These are phyloP conservation scores for Electrophaes corylata DNA, from an alignment of 2,888 invertebrate genomes.

Conservation along the genomic window DNA sequence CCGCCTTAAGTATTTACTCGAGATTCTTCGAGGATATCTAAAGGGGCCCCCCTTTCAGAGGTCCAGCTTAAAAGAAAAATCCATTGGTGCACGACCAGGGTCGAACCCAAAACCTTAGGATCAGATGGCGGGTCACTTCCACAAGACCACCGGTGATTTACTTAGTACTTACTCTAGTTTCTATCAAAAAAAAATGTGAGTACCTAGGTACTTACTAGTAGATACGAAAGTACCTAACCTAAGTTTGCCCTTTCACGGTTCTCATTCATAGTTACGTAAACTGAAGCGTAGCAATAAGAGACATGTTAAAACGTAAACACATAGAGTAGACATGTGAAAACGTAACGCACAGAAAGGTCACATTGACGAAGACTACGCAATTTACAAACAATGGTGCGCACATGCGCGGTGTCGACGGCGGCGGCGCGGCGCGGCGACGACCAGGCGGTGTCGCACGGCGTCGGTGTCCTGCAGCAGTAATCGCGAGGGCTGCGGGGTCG, in stretches of 20 bases:
- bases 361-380: slow-evolving; percentile 49
- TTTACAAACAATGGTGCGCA: slow-evolving; percentile 70
- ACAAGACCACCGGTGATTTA: no score
- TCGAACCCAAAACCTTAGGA: no score
- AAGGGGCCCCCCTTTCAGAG: no score
- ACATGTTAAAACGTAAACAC: slow-evolving; percentile 21
- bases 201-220: background rate
- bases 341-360: slow-evolving; percentile 50
- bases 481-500: slow-evolving; percentile 42
- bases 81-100: no score
- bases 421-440: slow-evolving; percentile 36
- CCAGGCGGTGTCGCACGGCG: slow-evolving; percentile 39
- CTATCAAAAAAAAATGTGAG: no score
- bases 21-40: no score
- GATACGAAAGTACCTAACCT: no score
- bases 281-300: background rate
- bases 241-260: background rate
- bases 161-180: no score
- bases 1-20: no score
- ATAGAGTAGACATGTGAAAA: slow-evolving; percentile 25
- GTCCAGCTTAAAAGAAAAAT: no score
- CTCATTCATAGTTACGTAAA: slow-evolving; percentile 16
- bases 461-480: slow-evolving; percentile 42
- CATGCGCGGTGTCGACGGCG: slow-evolving; percentile 68
- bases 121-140: no score